Conservation (phyloP, 2,113 vertebrate species). For the Australoheros scitulus region DNA sequence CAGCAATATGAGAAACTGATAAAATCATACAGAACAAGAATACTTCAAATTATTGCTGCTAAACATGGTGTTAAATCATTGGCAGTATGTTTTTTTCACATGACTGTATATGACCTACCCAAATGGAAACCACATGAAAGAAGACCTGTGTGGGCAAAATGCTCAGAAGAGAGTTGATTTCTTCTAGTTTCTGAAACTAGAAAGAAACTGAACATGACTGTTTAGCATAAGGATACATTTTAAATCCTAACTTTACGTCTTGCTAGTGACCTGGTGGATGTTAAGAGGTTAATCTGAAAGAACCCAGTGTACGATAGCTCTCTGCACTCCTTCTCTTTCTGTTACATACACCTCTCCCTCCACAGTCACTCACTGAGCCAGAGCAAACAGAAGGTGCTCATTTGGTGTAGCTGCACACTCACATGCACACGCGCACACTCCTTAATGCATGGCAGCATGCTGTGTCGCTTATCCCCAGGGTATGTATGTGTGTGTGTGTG, state of each 20-base stretch:
- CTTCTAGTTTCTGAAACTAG: not conserved
- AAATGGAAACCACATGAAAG: not conserved
- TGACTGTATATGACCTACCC: no score
- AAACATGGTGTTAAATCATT: no score
- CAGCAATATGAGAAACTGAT: no score
- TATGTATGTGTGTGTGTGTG: conserved; percentile 25
- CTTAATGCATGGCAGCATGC: conserved; percentile 49
- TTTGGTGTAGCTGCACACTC: conserved; percentile 37
- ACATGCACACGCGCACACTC: conserved; percentile 25
- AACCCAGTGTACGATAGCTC: not conserved
- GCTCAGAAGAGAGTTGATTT: not conserved
- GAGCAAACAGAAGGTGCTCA: conserved; percentile 45
- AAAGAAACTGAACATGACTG: not conserved
- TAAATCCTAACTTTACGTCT: not conserved
- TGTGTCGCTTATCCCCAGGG: conserved; percentile 47
- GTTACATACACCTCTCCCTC: not conserved
- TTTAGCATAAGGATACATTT: not conserved
- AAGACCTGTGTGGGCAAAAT: not conserved
- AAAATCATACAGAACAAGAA: no score
- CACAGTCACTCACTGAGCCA: not conserved
- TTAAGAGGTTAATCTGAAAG: conserved; percentile 1
- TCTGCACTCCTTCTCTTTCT: not conserved
- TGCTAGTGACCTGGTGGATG: not conserved
- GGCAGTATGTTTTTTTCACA: no score
- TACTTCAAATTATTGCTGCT: no score